Base-by-base conservation (phyloP, 2,888 invertebrate species). In the Heliconius erato region DNA sequence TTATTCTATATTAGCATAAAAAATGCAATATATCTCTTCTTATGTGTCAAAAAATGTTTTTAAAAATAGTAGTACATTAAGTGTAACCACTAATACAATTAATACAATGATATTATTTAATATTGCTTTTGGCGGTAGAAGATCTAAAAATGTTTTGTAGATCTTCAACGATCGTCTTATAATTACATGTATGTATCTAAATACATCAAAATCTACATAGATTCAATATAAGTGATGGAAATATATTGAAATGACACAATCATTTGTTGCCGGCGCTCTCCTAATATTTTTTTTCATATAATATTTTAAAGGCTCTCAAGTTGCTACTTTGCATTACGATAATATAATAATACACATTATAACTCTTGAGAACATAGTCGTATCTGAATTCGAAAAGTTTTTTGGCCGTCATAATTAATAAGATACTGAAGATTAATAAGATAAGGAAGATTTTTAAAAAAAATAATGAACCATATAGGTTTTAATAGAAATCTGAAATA, bases 261-360 rank as follows among this genome's bases (percentile, higher is more conserved):
- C 44, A 65, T 68, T 90, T 92, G 94, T 91, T 92, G 92, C 94
- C 94, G 91, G 92, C 91, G 88, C 88, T 90, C 86, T 88, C 89
- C 88, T 90, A 91, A 89, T 91, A 89, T 87, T 89, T 88, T 40
- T 40, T 40, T 89, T 85, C 86, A 89, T 90, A 90, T 90, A 91
- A 85, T 91, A 92, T 90, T 91, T 90, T 89, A 87, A 94, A 94
- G 93, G 93, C 93, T 94, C 90, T 90, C 92, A 92, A 93, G 91
- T 93, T 88, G 88, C 94, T 95, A 95, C 92, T 91, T 91, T 91
- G 94, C 94, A 92, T 94, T 94, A 94, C 89, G 91, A 92, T 85
- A 86, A 92, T 93, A 91, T 91, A 93, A 82, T 82, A 83, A 92
- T 91, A 85, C 63, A 81, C 79, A 23, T 67, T 67, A 44, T 23